A percentile compares a stretch with the other conserved stretches of the same genome.
Evolutionary conservation across 2,888 invertebrate species (phyloP).

Genomic region (Eurytoma adleriae): DNA sequence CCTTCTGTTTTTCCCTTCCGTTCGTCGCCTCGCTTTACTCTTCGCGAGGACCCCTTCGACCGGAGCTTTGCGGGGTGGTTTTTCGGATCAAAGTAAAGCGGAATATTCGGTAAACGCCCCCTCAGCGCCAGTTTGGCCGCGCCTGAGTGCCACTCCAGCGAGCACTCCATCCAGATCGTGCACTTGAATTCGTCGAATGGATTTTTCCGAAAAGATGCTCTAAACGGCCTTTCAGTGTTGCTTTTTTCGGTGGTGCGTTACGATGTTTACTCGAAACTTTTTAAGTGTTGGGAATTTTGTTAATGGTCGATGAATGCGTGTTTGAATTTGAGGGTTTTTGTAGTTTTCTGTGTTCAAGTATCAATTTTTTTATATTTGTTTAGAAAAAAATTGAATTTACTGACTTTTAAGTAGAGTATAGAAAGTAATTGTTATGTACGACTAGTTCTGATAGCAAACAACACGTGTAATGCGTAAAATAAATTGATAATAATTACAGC

Average conservation of each 20-base stretch:
- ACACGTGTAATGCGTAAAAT: not conserved
- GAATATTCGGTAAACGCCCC: slow-evolving; percentile 5
- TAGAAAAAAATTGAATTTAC: slow-evolving; percentile 13
- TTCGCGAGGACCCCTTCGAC: too few species aligned
- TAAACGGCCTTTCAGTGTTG: too few species aligned
- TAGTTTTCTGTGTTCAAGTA: too few species aligned
- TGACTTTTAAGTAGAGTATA: not conserved
- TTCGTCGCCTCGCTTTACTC: too few species aligned
- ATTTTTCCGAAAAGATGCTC: slow-evolving; percentile 16
- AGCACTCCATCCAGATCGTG: slow-evolving; percentile 31
- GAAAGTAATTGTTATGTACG: not conserved
- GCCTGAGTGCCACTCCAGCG: slow-evolving; percentile 12
- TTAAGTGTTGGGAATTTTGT: too few species aligned
- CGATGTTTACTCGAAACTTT: too few species aligned
- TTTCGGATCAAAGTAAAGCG: too few species aligned
- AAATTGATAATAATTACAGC: slow-evolving; percentile 25
- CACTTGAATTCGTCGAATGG: slow-evolving; percentile 13
- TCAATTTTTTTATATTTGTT: not conserved
- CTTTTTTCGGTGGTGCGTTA: too few species aligned
- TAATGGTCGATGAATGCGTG: too few species aligned
- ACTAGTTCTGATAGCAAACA: not conserved
- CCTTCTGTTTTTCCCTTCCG: too few species aligned
- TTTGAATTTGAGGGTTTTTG: not conserved
- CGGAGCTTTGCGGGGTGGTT: too few species aligned
- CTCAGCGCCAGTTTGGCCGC: slow-evolving; percentile 19